Base-by-base conservation (phyloP, 2,797 vertebrate genomes). In the Channa striata region DNA sequence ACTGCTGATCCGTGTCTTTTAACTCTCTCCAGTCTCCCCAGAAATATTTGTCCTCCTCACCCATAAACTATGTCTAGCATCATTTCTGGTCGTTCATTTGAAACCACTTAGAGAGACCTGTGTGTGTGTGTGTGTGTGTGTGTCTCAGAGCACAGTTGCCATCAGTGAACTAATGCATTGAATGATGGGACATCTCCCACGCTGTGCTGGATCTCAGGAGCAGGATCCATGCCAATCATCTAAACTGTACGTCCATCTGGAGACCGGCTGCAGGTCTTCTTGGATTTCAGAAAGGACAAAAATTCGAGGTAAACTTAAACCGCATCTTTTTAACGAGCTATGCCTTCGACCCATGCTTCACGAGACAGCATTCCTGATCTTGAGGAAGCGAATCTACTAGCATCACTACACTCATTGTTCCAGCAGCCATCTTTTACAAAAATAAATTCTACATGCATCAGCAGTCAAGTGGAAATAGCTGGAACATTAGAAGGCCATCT, bases 401-500 rank as follows among this genome's bases (percentile, higher is more conserved):
- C 72, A 85, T 84, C 84, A 87, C 66, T 88, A 77, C 70, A 44
- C 64, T 72, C 59, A 82, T 71, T 85, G 85, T 87, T 80, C 75
- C 52, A 63, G 49, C 56, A 34, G 81, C 73, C 80, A 79, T 68
- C 67, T 73, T 67, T 82, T 73, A 69, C 84, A 66, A 25, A 72
- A 81, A 42, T 70, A 30, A 68, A 83, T 64, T 53, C 68, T 72
- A 64, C 8, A 75, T 65, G 81, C 80, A 82, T 77, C 74, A 68
- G 72, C 74, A 74, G 80, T 80, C 83, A 85, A 82, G 82, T 87
- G 82, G 82, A 89, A 89, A 81, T 68, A 44, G 75, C 16, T 50
- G 80, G 58, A 72, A 67, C 77, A 69, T 68, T 61, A 87, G 74
- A 74, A 34, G 71, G 37, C 19, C 46, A 53, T 77, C 51, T 23